Base-by-base conservation (phyloP, 2,888 invertebrate species). In the Dasypogon diadema region DNA sequence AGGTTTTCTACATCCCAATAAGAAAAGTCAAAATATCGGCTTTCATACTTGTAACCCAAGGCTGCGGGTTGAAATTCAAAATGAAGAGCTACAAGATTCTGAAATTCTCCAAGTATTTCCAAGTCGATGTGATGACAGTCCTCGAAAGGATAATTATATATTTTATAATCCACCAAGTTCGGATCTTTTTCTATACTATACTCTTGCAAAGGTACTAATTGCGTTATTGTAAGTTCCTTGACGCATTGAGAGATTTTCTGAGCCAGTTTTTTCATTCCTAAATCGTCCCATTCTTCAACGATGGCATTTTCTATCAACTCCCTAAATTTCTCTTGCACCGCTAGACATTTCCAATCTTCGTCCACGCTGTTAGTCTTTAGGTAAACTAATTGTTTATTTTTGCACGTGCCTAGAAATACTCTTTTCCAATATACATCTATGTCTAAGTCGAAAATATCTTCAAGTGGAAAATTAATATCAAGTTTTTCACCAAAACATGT, bases 121-220 rank as follows among this genome's bases (percentile, higher is more conserved):
- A 73, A 73, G 18, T 34, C 56, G 21, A 12, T 56, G n/a, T 73
- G 73, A 24, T 73, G 73, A 24, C 73, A 73, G 2, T 56, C 42
- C 24, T 73, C 73, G 6, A 24, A 4, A 14, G 37, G 56, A 37
- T 55, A 55, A 26, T 56, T 37, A 18, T 22, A 21, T 37, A 73
- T 37, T 16, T 56, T 55, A 21, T 42, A 56, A 16, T 73, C 14
- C 1, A 1, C 14, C 14, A 73, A 56, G 14, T 37, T 16, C 2
- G 51, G 55, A 22, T 73, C 56, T 2, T 24, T 37, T 2, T 12
- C 37, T 18, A 73, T 8, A 10, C 42, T 73, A 42, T 56, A 56
- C 24, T 42, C 55, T 1, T 55, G 14, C 8, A 73, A 14, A n/a
- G 73, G 56, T 24, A 51, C 22, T 16, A 73, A 14, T 12, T 56